A percentile compares a stretch with the other conserved stretches of the same genome.
phyloP scores from a whole-genome alignment of 92 coral and sea anemone species.

The Palythoa heliodiscus region DNA sequence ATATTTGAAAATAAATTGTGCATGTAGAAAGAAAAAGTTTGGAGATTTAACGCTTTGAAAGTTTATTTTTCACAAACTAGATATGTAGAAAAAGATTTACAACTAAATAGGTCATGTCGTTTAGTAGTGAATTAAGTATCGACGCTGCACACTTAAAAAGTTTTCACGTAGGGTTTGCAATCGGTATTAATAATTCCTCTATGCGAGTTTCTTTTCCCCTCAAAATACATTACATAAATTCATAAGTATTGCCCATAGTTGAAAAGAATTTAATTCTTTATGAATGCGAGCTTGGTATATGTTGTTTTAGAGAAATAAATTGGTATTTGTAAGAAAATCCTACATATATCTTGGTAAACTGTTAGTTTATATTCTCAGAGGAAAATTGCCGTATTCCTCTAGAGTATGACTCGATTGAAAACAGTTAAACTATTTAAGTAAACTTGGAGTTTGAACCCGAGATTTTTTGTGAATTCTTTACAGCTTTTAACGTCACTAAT shows the following conservation, averaged over 20 bases:
- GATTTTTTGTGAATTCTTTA: conserved; percentile 30
- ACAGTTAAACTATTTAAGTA: not conserved
- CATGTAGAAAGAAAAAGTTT: not conserved
- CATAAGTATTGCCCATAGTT: too few relatives aligned
- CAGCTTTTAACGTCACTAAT: conserved; percentile 29
- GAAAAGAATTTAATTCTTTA: too few relatives aligned
- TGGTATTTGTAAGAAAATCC: too few relatives aligned
- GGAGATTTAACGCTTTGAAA: not conserved
- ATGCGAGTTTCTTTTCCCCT: too few relatives aligned
- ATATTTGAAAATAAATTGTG: too few relatives aligned
- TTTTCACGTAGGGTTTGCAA: too few relatives aligned
- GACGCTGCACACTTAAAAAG: not conserved
- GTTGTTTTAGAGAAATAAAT: too few relatives aligned
- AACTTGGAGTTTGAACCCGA: not conserved
- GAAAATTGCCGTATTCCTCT: conserved; percentile 13
- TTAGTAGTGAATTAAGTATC: not conserved
- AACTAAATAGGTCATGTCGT: not conserved
- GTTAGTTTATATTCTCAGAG: not conserved
- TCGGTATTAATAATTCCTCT: too few relatives aligned
- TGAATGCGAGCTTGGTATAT: too few relatives aligned
- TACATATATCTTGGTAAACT: not conserved
- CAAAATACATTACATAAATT: too few relatives aligned
- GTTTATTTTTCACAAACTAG: not conserved
- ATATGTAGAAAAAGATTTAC: not conserved
- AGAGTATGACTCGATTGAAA: not conserved